These are phyloP conservation scores for Pygmarrhopalites habei DNA, from an alignment of 1,140 invertebrate species.

Conservation along the genomic window DNA sequence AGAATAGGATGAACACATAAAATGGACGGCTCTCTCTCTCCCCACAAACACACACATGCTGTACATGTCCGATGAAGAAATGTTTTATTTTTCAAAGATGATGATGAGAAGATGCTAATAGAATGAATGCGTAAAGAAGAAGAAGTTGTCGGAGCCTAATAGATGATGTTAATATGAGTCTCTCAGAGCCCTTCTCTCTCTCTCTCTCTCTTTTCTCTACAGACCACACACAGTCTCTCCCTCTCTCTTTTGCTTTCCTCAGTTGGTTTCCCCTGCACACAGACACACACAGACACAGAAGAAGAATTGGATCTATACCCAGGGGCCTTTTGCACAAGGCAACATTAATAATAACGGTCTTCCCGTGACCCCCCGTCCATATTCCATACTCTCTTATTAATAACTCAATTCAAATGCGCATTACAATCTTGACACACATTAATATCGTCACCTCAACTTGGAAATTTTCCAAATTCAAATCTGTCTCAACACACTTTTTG, in stretches of 20 bases:
- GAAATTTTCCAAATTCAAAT: conserved; percentile 10
- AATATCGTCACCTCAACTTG: conserved; percentile 29
- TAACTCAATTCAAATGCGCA: conserved; percentile 28
- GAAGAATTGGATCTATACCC: neutral
- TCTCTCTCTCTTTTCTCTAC: conserved; percentile 4
- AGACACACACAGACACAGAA: neutral
- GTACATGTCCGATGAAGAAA: neutral
- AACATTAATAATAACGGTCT: conserved; percentile 19
- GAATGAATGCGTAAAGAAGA: conserved; percentile 12
- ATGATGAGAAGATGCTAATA: conserved; percentile 17
- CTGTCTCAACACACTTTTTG: neutral
- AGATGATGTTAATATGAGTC: conserved; percentile 28
- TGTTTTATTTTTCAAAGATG: conserved; percentile 7
- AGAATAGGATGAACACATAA: too few species aligned
- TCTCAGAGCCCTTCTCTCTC: conserved; percentile 10
- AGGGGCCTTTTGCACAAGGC: neutral
- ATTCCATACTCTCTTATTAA: conserved; percentile 23
- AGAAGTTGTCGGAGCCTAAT: conserved; percentile 27
- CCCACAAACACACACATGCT: too few species aligned
- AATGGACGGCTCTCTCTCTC: too few species aligned
- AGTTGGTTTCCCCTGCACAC: neutral
- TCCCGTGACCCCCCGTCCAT: conserved; percentile 22
- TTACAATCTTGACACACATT: conserved; percentile 25
- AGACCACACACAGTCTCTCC: conserved; percentile 21
- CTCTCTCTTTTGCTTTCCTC: neutral